Percentiles rank a stretch among this genome's conserved stretches.
Conservation (phyloP, 2,797 vertebrate genomes). For the Emys orbicularis region DNA sequence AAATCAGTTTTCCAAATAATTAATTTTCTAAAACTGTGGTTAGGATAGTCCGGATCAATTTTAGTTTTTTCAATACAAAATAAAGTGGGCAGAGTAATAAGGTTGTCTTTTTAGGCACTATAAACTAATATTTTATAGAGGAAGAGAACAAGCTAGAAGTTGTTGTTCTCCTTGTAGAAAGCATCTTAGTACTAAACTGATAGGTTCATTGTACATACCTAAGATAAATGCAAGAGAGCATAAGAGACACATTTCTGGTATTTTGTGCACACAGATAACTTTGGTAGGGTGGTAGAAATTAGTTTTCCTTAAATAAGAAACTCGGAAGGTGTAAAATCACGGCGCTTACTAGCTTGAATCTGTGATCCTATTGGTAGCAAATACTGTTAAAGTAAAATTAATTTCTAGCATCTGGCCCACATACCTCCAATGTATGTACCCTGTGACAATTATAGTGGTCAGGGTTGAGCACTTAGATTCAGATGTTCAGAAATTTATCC, state of each 20-base stretch:
- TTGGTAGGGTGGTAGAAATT: slow-evolving; percentile 51
- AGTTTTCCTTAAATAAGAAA: slow-evolving; percentile 61
- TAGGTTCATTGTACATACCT: not conserved
- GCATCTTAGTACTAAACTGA: not conserved
- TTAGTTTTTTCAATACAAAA: not conserved
- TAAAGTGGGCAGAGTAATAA: not conserved
- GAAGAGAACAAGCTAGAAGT: not conserved
- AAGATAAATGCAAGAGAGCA: slow-evolving; percentile 10
- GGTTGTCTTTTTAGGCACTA: not conserved
- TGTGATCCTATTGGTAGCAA: slow-evolving; percentile 43
- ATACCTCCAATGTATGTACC: not conserved
- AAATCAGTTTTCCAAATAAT: not conserved
- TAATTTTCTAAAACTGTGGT: not conserved
- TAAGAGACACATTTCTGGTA: slow-evolving; percentile 47
- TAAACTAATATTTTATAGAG: not conserved
- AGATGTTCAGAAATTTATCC: slow-evolving; percentile 20
- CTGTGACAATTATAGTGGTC: slow-evolving; percentile 40
- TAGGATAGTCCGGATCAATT: not conserved
- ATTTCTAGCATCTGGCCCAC: not conserved
- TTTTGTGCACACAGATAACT: slow-evolving; percentile 38
- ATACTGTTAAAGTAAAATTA: slow-evolving; percentile 41
- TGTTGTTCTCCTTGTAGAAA: not conserved
- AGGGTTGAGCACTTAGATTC: slow-evolving; percentile 13
- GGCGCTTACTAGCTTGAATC: slow-evolving; percentile 56
- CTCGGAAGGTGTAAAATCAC: slow-evolving; percentile 26